These are phyloP conservation scores for Acanthosepion lycidas DNA, from an alignment of 2,888 invertebrate species.

Conservation along the genomic window DNA sequence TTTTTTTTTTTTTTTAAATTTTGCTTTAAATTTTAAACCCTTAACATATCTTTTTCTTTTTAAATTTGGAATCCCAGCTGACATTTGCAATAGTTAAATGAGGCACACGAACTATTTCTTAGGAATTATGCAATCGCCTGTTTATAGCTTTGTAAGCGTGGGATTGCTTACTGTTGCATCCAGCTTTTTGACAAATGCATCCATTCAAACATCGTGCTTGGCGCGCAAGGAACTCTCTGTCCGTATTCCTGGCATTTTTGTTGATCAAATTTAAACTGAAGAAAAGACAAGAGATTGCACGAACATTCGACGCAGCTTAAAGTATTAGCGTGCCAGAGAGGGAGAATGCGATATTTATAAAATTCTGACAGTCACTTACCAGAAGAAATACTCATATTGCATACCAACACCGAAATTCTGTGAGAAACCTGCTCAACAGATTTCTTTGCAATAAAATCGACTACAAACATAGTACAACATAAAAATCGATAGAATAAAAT, in stretches of 20 bases:
- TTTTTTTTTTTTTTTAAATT: not conserved
- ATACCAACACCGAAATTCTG: not conserved
- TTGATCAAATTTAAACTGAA: not conserved
- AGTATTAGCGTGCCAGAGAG: not conserved
- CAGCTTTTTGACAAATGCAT: not conserved
- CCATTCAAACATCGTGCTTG: not conserved
- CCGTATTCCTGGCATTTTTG: not conserved
- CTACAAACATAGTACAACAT: not conserved
- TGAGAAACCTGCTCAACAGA: not conserved
- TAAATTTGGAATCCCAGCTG: not conserved
- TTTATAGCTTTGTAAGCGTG: not conserved
- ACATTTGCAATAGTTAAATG: not conserved
- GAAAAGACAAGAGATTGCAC: not conserved
- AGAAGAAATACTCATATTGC: not conserved
- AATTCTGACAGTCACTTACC: not conserved
- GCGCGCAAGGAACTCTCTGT: not conserved
- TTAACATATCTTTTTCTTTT: not conserved
- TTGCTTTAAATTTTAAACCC: not conserved
- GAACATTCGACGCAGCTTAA: not conserved
- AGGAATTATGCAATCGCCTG: not conserved
- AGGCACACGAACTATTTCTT: not conserved
- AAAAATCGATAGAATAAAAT: not conserved
- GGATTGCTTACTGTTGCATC: not conserved
- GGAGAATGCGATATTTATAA: conserved; percentile 3
- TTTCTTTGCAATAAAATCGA: not conserved